Conservation (phyloP, 2,888 invertebrate species). For the Therioaphis trifolii region DNA sequence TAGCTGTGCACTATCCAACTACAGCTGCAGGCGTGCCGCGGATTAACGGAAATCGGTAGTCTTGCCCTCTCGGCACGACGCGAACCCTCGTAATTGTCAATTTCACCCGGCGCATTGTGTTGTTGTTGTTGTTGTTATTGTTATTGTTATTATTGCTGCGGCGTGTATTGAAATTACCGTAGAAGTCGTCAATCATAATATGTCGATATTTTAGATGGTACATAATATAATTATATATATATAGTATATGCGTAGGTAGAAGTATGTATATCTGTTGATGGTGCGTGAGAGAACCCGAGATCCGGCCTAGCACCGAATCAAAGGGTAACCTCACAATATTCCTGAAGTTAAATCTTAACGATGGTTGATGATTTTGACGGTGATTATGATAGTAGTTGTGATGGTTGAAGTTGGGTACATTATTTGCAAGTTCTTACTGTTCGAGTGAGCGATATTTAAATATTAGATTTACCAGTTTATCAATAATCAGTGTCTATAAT, state of each 20-base stretch:
- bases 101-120: conserved; percentile 25
- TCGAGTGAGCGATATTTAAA: too few relatives aligned
- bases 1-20: not conserved
- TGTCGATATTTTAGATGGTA: conserved; percentile 11
- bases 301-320: not conserved
- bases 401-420: too few relatives aligned
- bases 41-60: conserved; percentile 44
- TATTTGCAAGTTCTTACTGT: too few relatives aligned
- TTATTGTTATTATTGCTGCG: conserved; percentile 3
- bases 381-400: too few relatives aligned
- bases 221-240: not conserved
- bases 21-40: not conserved
- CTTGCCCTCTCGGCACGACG: not conserved
- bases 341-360: too few relatives aligned
- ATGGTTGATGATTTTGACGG: too few relatives aligned
- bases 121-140: not conserved
- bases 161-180: conserved; percentile 16
- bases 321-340: not conserved
- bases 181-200: conserved; percentile 53
- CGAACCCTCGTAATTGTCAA: conserved; percentile 42
- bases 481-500: too few relatives aligned
- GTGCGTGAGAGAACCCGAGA: not conserved
- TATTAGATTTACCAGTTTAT: too few relatives aligned
- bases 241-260: too few relatives aligned
- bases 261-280: not conserved